Base-by-base conservation (phyloP, 2,888 invertebrate genomes). In the Sialis lutaria region DNA sequence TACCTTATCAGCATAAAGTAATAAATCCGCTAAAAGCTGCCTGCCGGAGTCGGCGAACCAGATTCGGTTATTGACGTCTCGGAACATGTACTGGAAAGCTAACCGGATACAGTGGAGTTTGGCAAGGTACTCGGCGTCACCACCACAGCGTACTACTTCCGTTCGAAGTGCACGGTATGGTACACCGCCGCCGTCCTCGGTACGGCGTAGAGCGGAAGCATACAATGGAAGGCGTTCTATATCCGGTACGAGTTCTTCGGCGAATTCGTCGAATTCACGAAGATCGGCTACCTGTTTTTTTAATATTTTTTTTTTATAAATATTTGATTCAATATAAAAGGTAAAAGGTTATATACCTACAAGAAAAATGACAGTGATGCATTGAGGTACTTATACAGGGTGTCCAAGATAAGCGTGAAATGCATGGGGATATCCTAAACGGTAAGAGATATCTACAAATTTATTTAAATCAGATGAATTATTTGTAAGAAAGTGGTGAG, bases 101-200 rank as follows among this genome's bases (percentile, higher is more conserved):
- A 82, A 71, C 47, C 98, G 79, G 53, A 98, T 69, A 61, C 97
- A 96, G 61, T 92, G 86, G 51, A 98, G 72, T 70, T 98, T 98
- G 46, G 92, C 91, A 55, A 96, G 71, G 69, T 93, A 98, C 67
- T 98, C 97, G 1, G 83, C 77, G 64, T 97, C 96, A 3, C 85
- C 83, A 40, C 79, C 76, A 65, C 96, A 96, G 52, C 82, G 79
- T 22, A 93, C 83, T 57, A 89, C 68, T 55, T 91, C 90, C 1
- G 92, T 87, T 50, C 95, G 82, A 46, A 88, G 68, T 31, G 78
- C 76, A 57, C 85, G 82, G 58, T 51, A 55, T 4, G 78, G 78
- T 55, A 84, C 82, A 8, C 81, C 81, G 31, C 67, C 68, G 31
- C 67, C 68, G 54, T 77, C 75, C 64, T 92, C 88, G 52, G 89